Conservation (phyloP, 1,140 invertebrate genomes). For the Mycetomoellerius zeteki region DNA sequence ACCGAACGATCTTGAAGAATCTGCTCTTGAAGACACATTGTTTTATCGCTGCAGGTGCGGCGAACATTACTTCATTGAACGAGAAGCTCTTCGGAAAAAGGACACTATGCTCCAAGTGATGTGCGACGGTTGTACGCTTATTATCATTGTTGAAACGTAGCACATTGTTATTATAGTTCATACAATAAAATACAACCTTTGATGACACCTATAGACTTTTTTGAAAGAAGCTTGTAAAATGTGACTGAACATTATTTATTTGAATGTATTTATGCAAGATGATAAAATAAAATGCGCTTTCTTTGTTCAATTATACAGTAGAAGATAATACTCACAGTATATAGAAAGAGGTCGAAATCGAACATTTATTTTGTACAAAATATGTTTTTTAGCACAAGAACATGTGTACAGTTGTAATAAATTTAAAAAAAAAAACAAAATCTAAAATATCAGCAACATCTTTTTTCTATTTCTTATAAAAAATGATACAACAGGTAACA, state of each 20-base stretch:
- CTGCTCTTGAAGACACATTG: slow-evolving; percentile 81
- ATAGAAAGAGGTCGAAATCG: slow-evolving; percentile 55
- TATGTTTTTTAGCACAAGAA: slow-evolving; percentile 57
- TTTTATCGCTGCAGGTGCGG: slow-evolving; percentile 90
- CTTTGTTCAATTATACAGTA: background rate
- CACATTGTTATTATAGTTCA: background rate
- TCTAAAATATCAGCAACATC: slow-evolving; percentile 86
- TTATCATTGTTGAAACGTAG: slow-evolving; percentile 87
- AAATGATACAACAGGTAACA: slow-evolving; percentile 88
- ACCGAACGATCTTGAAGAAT: slow-evolving; percentile 86
- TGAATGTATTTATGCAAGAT: background rate
- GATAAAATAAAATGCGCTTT: background rate
- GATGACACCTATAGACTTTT: background rate
- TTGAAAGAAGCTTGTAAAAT: background rate
- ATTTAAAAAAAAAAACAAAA: slow-evolving; percentile 56
- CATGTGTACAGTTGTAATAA: slow-evolving; percentile 37
- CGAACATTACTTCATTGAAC: slow-evolving; percentile 87
- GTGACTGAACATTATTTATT: background rate
- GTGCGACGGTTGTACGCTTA: slow-evolving; percentile 90
- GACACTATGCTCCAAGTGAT: slow-evolving; percentile 86
- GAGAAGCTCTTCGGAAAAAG: slow-evolving; percentile 82
- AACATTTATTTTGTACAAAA: slow-evolving; percentile 63
- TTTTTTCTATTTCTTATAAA: slow-evolving; percentile 87
- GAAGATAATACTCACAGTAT: slow-evolving; percentile 31
- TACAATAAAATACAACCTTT: background rate